Evolutionary conservation across 2,888 invertebrate species (phyloP), one percentile per base, ranked within the genome.

Genomic region (Serripes groenlandicus): DNA sequence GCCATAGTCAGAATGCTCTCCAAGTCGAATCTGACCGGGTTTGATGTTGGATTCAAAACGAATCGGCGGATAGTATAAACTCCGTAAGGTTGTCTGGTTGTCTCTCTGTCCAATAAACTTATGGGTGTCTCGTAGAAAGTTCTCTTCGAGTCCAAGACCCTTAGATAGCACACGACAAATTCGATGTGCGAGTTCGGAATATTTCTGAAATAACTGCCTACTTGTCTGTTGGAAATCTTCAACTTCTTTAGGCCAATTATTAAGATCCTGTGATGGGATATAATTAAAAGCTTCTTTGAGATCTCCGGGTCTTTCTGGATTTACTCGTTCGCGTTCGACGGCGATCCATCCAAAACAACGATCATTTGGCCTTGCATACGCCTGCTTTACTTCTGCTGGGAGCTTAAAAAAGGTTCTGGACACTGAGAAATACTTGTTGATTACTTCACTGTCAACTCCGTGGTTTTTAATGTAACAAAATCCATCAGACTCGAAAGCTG

Each of bases 1-100:
- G 1, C 88, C 89, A 58, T 82, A 88, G 64, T 89, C 89, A 0
- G 84, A 84, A 37, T 89, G 89, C 49, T 89, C 89, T 11, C 89
- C 88, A 79, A 85, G 85, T 11, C 87, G 72, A 0, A 83, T 56
- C 71, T 89, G 88, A 11, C 82, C 83, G 0, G 86, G 76, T 68
- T 86, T 82, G 18, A 83, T 54, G 26, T 64, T 76, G 77, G 62
- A n/a, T 9, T 18, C n/a, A 15, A 42, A n/a, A 1, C 11, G 5
- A 3, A 75, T 2, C 23, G 56, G 35, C 2, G 75, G 75, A 32
- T 75, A 75, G 56, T 75, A 66, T 18, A 75, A 34, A 18, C 23
- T 66, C 23, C 75, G 7, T 1, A 75, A n/a, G 3, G 54, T 35
- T 0, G 54, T 75, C 2, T 23, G 34, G 37, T 75, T 75, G 9